phyloP scores from a whole-genome alignment of 2,797 vertebrate species.

The Pempheris klunzingeri region DNA sequence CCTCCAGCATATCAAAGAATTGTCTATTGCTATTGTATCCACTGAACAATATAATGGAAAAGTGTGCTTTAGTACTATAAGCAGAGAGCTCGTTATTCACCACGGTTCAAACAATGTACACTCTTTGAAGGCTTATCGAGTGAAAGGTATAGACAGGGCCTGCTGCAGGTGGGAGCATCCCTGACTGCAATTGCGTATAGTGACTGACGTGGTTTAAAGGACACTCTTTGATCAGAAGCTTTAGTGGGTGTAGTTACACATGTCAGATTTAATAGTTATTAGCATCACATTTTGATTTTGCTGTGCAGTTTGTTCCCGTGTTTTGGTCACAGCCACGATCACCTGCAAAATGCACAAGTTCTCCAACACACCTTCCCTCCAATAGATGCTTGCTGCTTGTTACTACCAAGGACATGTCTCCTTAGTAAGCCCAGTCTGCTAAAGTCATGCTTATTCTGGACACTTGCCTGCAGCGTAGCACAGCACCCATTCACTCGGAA shows the following conservation, averaged over 20 bases:
- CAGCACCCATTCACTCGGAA: neutral
- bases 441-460: slow-evolving; percentile 16
- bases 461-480: neutral
- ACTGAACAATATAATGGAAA: slow-evolving; percentile 33
- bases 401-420: neutral
- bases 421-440: neutral
- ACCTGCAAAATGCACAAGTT: slow-evolving; percentile 1
- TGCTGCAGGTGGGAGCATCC: slow-evolving; percentile 42
- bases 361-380: neutral
- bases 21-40: slow-evolving; percentile 19
- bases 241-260: slow-evolving; percentile 36
- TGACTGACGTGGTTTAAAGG: slow-evolving; percentile 41
- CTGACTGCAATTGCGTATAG: slow-evolving; percentile 47
- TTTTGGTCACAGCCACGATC: neutral
- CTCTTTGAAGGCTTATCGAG: slow-evolving; percentile 53
- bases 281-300: neutral
- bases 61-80: slow-evolving; percentile 15
- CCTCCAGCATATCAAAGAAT: slow-evolving; percentile 48
- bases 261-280: slow-evolving; percentile 15
- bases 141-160: slow-evolving; percentile 29
- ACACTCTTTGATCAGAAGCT: slow-evolving; percentile 41
- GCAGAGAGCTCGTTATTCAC: slow-evolving; percentile 29
- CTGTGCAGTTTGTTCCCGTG: neutral
- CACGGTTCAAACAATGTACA: slow-evolving; percentile 31
- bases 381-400: neutral